These are phyloP conservation scores for Hoplias malabaricus DNA, from an alignment of 2,113 vertebrate genomes.

Conservation along the genomic window DNA sequence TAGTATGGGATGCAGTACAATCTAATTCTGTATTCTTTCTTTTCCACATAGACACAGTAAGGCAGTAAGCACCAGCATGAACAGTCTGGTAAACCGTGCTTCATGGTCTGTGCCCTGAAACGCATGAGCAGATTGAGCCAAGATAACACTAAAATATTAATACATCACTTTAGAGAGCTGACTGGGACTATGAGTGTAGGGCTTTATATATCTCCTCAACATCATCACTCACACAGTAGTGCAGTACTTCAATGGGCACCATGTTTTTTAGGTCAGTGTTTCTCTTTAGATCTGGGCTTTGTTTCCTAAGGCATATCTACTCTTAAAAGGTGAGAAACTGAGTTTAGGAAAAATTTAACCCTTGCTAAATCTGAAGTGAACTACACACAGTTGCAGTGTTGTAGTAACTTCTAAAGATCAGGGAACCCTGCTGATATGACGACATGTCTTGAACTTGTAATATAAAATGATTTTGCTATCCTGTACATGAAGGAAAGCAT, in stretches of 20 bases:
- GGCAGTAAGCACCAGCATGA: not conserved
- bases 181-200: not conserved
- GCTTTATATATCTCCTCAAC: not conserved
- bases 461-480: too few species aligned
- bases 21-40: too few species aligned
- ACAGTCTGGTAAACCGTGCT: not conserved
- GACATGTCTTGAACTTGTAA: too few species aligned
- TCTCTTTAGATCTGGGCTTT: not conserved
- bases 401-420: too few species aligned
- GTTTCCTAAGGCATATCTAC: not conserved
- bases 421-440: too few species aligned
- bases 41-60: too few species aligned
- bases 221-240: not conserved
- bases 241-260: not conserved
- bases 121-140: not conserved
- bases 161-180: conserved; percentile 15
- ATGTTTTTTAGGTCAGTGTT: not conserved
- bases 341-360: too few species aligned
- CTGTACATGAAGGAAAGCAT: too few species aligned
- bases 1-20: too few species aligned
- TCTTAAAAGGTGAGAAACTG: not conserved
- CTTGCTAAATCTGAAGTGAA: too few species aligned
- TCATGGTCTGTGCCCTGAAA: conserved; percentile 12
- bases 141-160: conserved; percentile 17
- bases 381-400: too few species aligned